These are phyloP conservation scores for Smutsia temminckii DNA, from an alignment of 2,797 vertebrate genomes.

Conservation along the genomic window DNA sequence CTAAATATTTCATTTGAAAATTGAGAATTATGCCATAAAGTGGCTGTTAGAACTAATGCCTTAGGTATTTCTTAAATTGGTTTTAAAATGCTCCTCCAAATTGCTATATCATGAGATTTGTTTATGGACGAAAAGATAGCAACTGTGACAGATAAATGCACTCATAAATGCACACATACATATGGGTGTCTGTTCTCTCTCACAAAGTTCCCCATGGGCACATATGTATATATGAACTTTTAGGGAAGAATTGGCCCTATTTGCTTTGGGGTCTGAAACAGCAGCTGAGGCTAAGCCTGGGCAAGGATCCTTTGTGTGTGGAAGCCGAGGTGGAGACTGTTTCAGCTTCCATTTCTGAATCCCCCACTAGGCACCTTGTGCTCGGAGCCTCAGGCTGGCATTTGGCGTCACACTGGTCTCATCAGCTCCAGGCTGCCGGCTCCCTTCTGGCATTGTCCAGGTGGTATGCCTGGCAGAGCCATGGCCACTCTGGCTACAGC, in stretches of 20 bases:
- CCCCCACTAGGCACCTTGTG: neutral
- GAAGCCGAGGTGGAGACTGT: neutral
- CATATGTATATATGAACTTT: neutral
- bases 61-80: conserved; percentile 66
- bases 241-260: neutral
- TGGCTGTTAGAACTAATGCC: conserved; percentile 48
- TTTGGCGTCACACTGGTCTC: neutral
- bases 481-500: neutral
- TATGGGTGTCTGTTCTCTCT: fast-evolving
- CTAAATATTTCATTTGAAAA: conserved; percentile 74
- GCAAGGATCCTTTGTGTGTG: neutral
- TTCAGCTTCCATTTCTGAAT: neutral
- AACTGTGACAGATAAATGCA: neutral
- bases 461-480: neutral
- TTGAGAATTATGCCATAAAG: conserved; percentile 55
- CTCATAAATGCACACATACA: neutral
- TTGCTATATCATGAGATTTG: conserved; percentile 36
- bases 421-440: neutral
- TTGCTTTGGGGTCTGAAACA: neutral
- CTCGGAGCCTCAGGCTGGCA: neutral
- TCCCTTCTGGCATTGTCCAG: neutral
- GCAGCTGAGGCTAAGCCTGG: neutral
- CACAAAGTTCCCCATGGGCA: fast-evolving
- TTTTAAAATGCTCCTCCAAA: conserved; percentile 66
- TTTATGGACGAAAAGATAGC: neutral